phyloP scores from a whole-genome alignment of 2,888 invertebrate species.

The Ceriagrion tenellum region DNA sequence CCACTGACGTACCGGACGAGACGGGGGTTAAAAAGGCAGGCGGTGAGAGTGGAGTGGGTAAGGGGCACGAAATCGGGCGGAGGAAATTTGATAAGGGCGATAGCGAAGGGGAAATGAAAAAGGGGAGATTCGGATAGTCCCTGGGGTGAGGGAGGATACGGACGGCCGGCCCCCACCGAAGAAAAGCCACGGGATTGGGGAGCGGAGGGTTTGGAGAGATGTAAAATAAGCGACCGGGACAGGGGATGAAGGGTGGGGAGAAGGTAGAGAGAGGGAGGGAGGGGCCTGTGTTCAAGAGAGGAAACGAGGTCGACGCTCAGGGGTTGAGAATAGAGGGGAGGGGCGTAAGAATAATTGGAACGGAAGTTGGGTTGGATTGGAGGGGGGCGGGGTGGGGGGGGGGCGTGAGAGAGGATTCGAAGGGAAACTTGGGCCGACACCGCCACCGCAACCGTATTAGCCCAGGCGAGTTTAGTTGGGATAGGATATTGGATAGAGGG shows the following conservation, averaged over 20 bases:
- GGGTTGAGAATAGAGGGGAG: background rate
- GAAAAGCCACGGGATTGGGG: background rate
- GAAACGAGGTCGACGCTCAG: slow-evolving; percentile 12
- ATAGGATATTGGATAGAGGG: slow-evolving; percentile 59
- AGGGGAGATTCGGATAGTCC: background rate
- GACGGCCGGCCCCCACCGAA: background rate
- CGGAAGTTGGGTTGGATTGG: slow-evolving; percentile 54
- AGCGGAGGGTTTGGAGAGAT: background rate
- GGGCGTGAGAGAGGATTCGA: background rate
- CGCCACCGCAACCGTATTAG: slow-evolving; percentile 23
- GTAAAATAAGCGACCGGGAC: background rate
- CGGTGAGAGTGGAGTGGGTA: too few relatives aligned
- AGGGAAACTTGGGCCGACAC: background rate
- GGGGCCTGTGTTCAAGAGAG: background rate
- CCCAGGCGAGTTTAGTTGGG: slow-evolving; percentile 45
- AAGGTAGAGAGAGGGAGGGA: background rate
- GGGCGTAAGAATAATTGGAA: slow-evolving; percentile 36
- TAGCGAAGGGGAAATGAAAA: slow-evolving; percentile 25
- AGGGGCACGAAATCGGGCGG: background rate
- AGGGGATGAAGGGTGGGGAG: background rate
- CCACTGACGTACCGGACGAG: too few relatives aligned
- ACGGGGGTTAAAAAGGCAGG: too few relatives aligned
- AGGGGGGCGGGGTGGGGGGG: background rate
- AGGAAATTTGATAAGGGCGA: slow-evolving; percentile 63
- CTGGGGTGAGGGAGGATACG: background rate